These are phyloP conservation scores for Gobionotothen gibberifrons DNA, from an alignment of 2,797 vertebrate genomes.

Conservation along the genomic window DNA sequence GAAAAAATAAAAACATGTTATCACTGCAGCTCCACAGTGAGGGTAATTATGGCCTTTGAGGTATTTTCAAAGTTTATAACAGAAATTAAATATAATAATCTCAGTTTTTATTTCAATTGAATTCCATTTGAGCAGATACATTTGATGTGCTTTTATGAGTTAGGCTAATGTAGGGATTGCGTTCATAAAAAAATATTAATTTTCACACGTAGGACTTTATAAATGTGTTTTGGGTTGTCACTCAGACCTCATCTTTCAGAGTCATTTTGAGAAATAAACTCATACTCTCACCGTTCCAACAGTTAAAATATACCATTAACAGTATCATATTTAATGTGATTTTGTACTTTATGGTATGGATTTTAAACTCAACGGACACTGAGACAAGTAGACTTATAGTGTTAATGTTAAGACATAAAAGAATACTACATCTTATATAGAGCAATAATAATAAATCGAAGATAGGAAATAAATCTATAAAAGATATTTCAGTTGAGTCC, in stretches of 20 bases:
- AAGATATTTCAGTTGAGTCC: background rate
- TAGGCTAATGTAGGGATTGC: background rate
- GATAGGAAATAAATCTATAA: background rate
- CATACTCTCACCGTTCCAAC: background rate
- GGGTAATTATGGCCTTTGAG: background rate
- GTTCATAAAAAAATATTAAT: conserved; percentile 13
- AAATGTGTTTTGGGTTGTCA: conserved; percentile 18
- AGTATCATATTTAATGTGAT: background rate
- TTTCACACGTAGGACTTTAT: background rate
- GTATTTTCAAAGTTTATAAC: background rate
- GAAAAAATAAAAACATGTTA: background rate
- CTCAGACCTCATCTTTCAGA: conserved; percentile 12
- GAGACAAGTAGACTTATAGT: background rate
- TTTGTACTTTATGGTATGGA: background rate
- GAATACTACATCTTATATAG: background rate
- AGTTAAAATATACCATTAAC: background rate
- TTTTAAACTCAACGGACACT: too few relatives aligned
- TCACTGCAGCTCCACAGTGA: background rate
- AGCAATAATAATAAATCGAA: background rate
- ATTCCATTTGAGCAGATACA: too few relatives aligned
- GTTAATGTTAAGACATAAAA: conserved; percentile 13
- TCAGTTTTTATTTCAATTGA: background rate
- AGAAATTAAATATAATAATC: background rate
- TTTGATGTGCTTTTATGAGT: background rate
- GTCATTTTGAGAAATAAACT: conserved; percentile 4